phyloP scores from a whole-genome alignment of 2,797 vertebrate species.

The Malurus splendens region DNA sequence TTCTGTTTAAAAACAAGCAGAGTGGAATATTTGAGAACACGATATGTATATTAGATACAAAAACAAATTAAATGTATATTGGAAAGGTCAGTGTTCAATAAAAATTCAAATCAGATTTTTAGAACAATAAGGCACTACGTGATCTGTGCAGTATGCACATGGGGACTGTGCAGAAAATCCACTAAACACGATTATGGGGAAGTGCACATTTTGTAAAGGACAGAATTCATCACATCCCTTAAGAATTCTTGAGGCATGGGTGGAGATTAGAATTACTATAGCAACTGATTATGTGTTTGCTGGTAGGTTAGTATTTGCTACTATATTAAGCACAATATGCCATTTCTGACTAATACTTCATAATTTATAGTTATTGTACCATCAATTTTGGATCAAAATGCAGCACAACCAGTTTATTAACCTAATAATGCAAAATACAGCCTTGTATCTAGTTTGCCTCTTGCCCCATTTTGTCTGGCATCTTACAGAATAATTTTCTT shows the following conservation, averaged over 20 bases:
- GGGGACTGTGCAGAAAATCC: conserved; percentile 26
- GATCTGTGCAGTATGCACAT: neutral
- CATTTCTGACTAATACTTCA: conserved; percentile 8
- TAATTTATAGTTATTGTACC: neutral
- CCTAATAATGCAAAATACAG: neutral
- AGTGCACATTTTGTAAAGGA: neutral
- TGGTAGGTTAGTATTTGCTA: neutral
- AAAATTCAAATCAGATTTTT: conserved; percentile 34
- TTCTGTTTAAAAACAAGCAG: neutral
- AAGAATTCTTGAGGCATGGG: neutral
- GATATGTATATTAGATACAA: neutral
- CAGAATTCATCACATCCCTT: neutral
- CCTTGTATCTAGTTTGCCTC: neutral
- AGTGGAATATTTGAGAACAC: neutral
- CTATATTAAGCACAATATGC: neutral
- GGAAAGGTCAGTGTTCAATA: conserved; percentile 25
- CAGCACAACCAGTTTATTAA: neutral
- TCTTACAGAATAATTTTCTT: neutral
- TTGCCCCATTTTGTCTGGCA: neutral
- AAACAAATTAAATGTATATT: neutral
- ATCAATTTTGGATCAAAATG: neutral
- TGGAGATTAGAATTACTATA: conserved; percentile 31
- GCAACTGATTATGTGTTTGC: conserved; percentile 15
- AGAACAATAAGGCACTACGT: neutral
- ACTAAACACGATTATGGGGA: neutral